A percentile compares a stretch with the other conserved stretches of the same genome.
These are phyloP conservation scores for Atta cephalotes DNA, from an alignment of 1,140 invertebrate species.

Conservation along the genomic window DNA sequence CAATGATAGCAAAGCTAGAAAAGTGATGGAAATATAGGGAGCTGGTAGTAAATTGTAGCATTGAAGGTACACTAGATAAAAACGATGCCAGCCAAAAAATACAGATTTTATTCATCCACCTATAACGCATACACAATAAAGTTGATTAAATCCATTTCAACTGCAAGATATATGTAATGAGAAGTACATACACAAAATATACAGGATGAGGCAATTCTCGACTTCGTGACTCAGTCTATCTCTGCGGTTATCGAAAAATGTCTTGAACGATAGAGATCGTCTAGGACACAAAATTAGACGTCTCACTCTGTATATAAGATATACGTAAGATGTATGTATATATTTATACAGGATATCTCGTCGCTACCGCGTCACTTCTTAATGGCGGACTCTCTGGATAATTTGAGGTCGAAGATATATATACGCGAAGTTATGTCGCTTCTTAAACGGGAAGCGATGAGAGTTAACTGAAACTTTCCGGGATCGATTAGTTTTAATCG, in stretches of 20 bases:
- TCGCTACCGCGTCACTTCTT: background rate
- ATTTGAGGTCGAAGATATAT: background rate
- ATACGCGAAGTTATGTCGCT: background rate
- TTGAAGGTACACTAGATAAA: conserved; percentile 76
- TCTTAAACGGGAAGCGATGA: background rate
- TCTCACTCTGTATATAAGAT: conserved; percentile 29
- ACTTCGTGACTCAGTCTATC: conserved; percentile 24
- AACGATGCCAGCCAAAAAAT: conserved; percentile 82
- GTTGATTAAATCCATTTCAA: conserved; percentile 79
- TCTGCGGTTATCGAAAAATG: conserved; percentile 19
- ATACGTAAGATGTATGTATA: conserved; percentile 38
- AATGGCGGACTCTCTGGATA: background rate
- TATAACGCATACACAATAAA: conserved; percentile 81
- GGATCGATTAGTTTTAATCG: background rate
- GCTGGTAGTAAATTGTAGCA: conserved; percentile 18
- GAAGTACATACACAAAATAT: conserved; percentile 47
- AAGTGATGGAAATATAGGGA: background rate
- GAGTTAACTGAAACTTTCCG: background rate
- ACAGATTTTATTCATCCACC: conserved; percentile 81
- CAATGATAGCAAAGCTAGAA: background rate
- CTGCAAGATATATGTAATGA: conserved; percentile 67
- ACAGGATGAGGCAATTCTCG: background rate
- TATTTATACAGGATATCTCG: background rate
- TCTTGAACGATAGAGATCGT: conserved; percentile 25
- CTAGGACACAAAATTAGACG: conserved; percentile 10